Evolutionary conservation across 2,888 invertebrate species (phyloP).

Genomic region (Laothoe populi): DNA sequence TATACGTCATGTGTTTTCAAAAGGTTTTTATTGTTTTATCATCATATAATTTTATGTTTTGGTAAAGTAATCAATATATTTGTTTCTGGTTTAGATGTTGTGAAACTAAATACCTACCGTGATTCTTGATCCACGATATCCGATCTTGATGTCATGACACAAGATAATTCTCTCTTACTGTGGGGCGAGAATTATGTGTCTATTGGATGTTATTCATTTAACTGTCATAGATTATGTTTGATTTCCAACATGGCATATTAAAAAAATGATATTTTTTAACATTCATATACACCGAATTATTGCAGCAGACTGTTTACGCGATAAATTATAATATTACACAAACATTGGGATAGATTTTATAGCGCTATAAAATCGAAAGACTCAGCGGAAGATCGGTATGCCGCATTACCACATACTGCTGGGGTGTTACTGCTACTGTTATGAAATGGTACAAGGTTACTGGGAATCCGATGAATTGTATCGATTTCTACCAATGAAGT

Average conservation of each 20-base stretch:
- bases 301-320: slow-evolving; percentile 61
- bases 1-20: not conserved
- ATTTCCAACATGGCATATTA: not conserved
- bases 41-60: too few relatives aligned
- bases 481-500: slow-evolving; percentile 5
- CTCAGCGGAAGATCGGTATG: slow-evolving; percentile 53
- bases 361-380: slow-evolving; percentile 70
- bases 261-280: slow-evolving; percentile 13
- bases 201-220: too few relatives aligned
- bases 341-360: slow-evolving; percentile 79
- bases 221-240: too few relatives aligned
- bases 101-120: too few relatives aligned
- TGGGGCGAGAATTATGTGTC: too few relatives aligned
- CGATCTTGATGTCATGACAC: too few relatives aligned
- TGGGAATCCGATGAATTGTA: slow-evolving; percentile 11
- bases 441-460: slow-evolving; percentile 29
- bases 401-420: slow-evolving; percentile 39
- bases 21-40: too few relatives aligned
- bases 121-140: too few relatives aligned
- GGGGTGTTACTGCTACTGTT: slow-evolving; percentile 28
- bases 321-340: slow-evolving; percentile 78
- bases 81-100: too few relatives aligned
- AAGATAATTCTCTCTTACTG: too few relatives aligned
- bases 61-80: too few relatives aligned
- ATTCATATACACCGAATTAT: slow-evolving; percentile 30